Base-by-base conservation (phyloP, 2,797 vertebrate species). In the Phoebastria nigripes region DNA sequence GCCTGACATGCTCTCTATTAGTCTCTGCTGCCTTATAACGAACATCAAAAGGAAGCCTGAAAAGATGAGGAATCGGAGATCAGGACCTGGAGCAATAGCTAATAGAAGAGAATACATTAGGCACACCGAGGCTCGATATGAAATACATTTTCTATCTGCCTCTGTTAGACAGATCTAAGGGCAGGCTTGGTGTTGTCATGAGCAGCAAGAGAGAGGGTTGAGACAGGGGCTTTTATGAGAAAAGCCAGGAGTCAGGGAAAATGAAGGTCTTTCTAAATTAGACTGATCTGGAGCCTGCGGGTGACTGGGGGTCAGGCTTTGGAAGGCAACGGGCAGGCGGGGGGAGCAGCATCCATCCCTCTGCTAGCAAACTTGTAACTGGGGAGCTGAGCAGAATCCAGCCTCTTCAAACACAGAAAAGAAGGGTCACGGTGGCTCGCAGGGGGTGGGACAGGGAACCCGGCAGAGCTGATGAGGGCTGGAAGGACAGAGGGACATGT, bases 1-100 rank as follows among this genome's bases (percentile, higher is more conserved):
- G 67, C 73, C 81, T 89, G 81, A n/a, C 90, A 66, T 37, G 31
- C 20, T 77, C 63, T 80, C 63, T 47, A 20, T 85, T 85, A 85
- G 77, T 67, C 80, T 90, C 82, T 85, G 66, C 85, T 94, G 82
- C 85, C 56, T 79, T 49, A 11, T 39, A 80, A 82, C 14, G 1
- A 78, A 94, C 94, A 96, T 97, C 95, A 97, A 94, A 97, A 92
- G 71, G 58, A 80, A 89, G 70, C 37, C 74, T 80, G 88, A 76
- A 63, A 90, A 93, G 79, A 84, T 11, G 67, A 88, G 17, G 95
- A 89, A 92, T 89, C 10, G 1, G 82, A 94, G 96, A 92, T 87
- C 76, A 61, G 84, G 80, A 94, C 91, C 89, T 39, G 39, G 56
- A 94, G 89, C 90, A 83, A 21, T 6, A 22, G 9, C 61, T 94